Evolutionary conservation across 2,113 vertebrate genomes (phyloP).

Genomic region (Bolborhynchus lineola): DNA sequence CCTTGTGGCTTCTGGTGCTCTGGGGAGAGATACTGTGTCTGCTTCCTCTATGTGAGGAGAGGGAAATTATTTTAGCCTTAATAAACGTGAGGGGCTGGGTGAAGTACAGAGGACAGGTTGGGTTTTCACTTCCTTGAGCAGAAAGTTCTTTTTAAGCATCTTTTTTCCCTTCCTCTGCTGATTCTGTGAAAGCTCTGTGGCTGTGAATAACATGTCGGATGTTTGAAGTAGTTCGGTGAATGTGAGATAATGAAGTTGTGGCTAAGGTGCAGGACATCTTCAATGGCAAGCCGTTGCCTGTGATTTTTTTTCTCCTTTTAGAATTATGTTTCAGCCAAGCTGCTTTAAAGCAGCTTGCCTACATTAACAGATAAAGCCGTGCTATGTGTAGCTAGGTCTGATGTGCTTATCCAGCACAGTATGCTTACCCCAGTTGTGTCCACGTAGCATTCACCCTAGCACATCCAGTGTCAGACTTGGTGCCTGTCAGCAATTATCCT

Average conservation of each 20-base stretch:
- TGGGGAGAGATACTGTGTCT: constrained; percentile 41
- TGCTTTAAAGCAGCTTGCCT: constrained; percentile 3
- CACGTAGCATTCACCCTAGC: not conserved
- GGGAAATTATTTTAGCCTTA: constrained; percentile 59
- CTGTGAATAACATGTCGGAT: constrained; percentile 58
- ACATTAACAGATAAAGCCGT: not conserved
- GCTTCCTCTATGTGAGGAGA: constrained; percentile 6
- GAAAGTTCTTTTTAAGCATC: constrained; percentile 63
- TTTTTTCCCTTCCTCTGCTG: constrained; percentile 43
- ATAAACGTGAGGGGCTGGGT: constrained; percentile 49
- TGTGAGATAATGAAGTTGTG: constrained; percentile 67
- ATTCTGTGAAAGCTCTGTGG: constrained; percentile 57
- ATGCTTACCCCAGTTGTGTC: not conserved
- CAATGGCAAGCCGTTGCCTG: not conserved
- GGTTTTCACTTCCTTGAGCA: constrained; percentile 61
- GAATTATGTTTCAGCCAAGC: constrained; percentile 2
- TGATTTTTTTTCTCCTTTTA: constrained; percentile 6
- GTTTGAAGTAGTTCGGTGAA: constrained; percentile 49
- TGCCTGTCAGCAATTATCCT: not conserved
- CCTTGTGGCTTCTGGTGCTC: constrained; percentile 28
- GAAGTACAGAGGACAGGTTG: constrained; percentile 37
- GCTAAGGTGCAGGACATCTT: constrained; percentile 42
- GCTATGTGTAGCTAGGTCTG: not conserved
- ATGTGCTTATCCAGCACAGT: not conserved
- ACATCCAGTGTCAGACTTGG: not conserved